phyloP scores from a whole-genome alignment of 2,113 vertebrate genomes.

The Tetraodon nigroviridis region DNA sequence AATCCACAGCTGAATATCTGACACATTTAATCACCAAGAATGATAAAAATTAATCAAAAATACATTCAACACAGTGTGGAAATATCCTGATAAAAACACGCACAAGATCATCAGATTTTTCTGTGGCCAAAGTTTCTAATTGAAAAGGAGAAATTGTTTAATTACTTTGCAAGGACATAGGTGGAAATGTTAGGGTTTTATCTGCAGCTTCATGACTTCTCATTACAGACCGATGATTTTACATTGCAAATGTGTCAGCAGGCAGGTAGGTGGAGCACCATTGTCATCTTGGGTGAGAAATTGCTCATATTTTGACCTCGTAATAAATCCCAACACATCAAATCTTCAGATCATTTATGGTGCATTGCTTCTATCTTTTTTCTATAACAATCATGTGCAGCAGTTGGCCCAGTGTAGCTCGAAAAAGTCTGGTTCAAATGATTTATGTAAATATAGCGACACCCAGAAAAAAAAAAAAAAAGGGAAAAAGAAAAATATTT shows the following conservation, averaged over 20 bases:
- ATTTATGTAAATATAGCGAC: no score
- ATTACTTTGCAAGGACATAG: slow-evolving; percentile 31
- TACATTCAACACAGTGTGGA: not conserved
- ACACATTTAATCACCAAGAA: no score
- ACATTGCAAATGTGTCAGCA: slow-evolving; percentile 3
- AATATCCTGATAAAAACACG: not conserved
- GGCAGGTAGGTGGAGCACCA: not conserved
- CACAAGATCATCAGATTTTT: not conserved
- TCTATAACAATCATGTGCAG: slow-evolving; percentile 7
- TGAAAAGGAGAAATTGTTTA: slow-evolving; percentile 35
- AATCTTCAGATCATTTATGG: slow-evolving; percentile 1
- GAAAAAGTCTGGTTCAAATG: not conserved
- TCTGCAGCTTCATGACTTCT: slow-evolving; percentile 18
- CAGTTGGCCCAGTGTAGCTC: no score
- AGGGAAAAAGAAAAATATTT: no score
- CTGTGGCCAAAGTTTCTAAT: slow-evolving; percentile 15
- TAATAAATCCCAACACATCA: slow-evolving; percentile 6
- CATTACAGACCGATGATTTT: slow-evolving; percentile 31
- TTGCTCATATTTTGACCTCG: slow-evolving; percentile 8
- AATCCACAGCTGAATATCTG: no score
- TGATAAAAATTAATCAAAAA: not conserved
- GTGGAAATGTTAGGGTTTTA: slow-evolving; percentile 46
- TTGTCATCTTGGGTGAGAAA: not conserved
- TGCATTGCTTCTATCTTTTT: slow-evolving; percentile 4
- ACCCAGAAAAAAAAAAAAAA: no score